phyloP scores from a whole-genome alignment of 1,140 invertebrate genomes.

The Drosophila littoralis region DNA sequence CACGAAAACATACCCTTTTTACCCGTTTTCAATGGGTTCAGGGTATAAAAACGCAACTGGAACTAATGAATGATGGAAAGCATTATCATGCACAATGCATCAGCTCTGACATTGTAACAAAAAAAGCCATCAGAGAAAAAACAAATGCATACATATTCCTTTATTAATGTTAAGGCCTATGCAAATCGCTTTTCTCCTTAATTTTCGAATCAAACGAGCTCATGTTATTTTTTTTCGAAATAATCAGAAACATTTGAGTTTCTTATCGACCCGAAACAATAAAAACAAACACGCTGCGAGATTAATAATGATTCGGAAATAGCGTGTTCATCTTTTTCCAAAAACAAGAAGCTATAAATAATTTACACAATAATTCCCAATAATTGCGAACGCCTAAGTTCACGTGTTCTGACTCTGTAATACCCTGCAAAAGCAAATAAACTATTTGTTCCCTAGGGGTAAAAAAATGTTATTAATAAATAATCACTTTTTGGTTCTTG shows the following conservation, averaged over 20 bases:
- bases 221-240: too few species aligned
- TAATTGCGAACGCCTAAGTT: too few species aligned
- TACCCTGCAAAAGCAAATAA: too few species aligned
- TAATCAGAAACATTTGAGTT: neutral
- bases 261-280: neutral
- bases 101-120: neutral
- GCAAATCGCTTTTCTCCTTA: too few species aligned
- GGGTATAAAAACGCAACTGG: neutral
- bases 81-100: neutral
- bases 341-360: neutral
- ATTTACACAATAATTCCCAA: neutral
- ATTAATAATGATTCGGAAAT: constrained; percentile 9
- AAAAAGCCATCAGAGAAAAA: too few species aligned
- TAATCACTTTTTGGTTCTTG: too few species aligned
- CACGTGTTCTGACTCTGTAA: too few species aligned
- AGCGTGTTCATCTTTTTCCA: constrained; percentile 5
- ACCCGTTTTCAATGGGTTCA: too few species aligned
- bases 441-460: too few species aligned
- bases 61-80: neutral
- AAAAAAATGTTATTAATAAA: too few species aligned
- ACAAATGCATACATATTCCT: neutral
- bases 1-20: too few species aligned
- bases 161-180: neutral
- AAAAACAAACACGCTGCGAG: neutral
- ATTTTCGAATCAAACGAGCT: too few species aligned